Percentiles rank a stretch among this genome's conserved stretches.
These are phyloP conservation scores for Cynodonichthys magdalenae DNA, from an alignment of 2,797 vertebrate genomes.

Conservation along the genomic window DNA sequence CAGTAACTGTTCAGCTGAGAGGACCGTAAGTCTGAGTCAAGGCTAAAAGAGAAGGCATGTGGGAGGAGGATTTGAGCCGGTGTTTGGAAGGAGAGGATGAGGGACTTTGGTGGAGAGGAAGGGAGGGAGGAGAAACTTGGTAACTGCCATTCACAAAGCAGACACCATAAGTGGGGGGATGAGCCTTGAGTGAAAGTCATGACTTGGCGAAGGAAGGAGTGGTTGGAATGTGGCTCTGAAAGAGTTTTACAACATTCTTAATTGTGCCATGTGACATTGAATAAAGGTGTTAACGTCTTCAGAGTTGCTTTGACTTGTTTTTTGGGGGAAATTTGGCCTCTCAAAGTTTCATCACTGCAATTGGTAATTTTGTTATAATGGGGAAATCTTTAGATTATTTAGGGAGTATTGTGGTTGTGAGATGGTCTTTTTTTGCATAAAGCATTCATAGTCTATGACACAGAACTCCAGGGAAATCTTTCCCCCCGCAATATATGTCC, in stretches of 20 bases:
- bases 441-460: too few species aligned
- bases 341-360: slow-evolving; percentile 14
- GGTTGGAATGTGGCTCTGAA: slow-evolving; percentile 39
- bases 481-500: too few species aligned
- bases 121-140: slow-evolving; percentile 37
- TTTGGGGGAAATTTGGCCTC: slow-evolving; percentile 8
- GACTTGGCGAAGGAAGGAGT: slow-evolving; percentile 38
- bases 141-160: slow-evolving; percentile 61
- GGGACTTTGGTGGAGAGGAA: slow-evolving; percentile 45
- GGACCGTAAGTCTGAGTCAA: slow-evolving; percentile 78
- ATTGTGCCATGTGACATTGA: slow-evolving; percentile 25
- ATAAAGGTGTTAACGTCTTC: background rate
- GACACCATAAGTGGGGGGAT: slow-evolving; percentile 55
- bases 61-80: slow-evolving; percentile 64
- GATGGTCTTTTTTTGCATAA: too few species aligned
- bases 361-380: background rate
- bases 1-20: slow-evolving; percentile 67
- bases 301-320: background rate
- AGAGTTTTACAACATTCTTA: slow-evolving; percentile 26
- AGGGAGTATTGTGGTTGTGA: too few species aligned
- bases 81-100: slow-evolving; percentile 39
- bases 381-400: background rate
- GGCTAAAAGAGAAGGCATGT: slow-evolving; percentile 62
- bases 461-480: too few species aligned
- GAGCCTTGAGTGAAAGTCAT: slow-evolving; percentile 61